These are phyloP conservation scores for Lasioglossum marginatum DNA, from an alignment of 2,888 invertebrate species.

Conservation along the genomic window DNA sequence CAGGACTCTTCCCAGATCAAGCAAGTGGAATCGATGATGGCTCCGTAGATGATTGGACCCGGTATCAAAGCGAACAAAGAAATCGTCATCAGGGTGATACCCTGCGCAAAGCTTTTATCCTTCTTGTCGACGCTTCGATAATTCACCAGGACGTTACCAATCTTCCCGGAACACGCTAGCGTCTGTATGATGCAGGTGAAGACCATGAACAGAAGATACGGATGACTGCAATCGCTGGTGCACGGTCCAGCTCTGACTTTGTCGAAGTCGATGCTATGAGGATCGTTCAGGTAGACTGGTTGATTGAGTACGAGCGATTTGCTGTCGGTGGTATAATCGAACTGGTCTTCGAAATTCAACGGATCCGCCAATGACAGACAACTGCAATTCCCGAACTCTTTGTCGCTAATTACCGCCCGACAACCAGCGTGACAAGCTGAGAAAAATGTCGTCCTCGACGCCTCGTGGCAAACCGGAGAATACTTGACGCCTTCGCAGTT, in stretches of 20 bases:
- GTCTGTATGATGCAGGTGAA: slow-evolving; percentile 86
- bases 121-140: slow-evolving; percentile 87
- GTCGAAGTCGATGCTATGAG: slow-evolving; percentile 31
- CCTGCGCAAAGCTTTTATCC: slow-evolving; percentile 89
- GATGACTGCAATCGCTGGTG: slow-evolving; percentile 76
- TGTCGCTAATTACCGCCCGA: slow-evolving; percentile 78
- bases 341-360: not conserved
- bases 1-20: slow-evolving; percentile 89
- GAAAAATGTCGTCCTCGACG: slow-evolving; percentile 87
- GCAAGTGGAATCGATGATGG: slow-evolving; percentile 88
- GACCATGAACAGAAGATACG: slow-evolving; percentile 85
- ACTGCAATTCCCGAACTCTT: slow-evolving; percentile 79
- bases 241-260: slow-evolving; percentile 82
- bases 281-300: slow-evolving; percentile 30
- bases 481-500: slow-evolving; percentile 87
- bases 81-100: slow-evolving; percentile 87
- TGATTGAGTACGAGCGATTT: slow-evolving; percentile 11
- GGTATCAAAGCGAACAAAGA: slow-evolving; percentile 89
- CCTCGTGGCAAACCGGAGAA: slow-evolving; percentile 88
- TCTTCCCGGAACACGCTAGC: slow-evolving; percentile 88
- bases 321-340: slow-evolving; percentile 8
- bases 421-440: slow-evolving; percentile 92
- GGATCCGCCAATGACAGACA: slow-evolving; percentile 67
- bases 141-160: slow-evolving; percentile 88
- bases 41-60: slow-evolving; percentile 89